Evolutionary conservation across 2,888 invertebrate species (phyloP).

Genomic region (Leptura quadrifasciata): DNA sequence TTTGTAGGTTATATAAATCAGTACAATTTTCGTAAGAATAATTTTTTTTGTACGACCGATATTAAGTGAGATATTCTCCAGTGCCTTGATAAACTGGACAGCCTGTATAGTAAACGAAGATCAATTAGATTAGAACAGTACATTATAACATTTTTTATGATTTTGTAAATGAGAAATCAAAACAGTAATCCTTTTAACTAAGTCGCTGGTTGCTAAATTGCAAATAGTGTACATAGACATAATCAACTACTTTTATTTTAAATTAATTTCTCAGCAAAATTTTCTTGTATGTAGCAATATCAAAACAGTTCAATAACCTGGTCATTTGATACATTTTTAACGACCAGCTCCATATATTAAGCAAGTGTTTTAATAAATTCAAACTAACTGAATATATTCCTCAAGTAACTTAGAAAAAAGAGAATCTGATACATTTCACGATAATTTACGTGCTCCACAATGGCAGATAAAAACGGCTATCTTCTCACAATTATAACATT

Average conservation of each 20-base stretch:
- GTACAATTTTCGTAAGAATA: too few relatives aligned
- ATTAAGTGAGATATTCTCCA: too few relatives aligned
- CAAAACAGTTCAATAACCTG: not conserved
- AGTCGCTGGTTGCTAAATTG: too few relatives aligned
- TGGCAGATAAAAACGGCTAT: conserved; percentile 5
- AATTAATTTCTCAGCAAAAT: not conserved
- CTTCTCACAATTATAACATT: conserved; percentile 31
- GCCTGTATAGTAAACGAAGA: too few relatives aligned
- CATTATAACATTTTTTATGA: too few relatives aligned
- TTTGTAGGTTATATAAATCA: too few relatives aligned
- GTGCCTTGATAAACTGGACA: too few relatives aligned
- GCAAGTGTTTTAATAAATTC: not conserved
- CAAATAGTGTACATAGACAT: too few relatives aligned
- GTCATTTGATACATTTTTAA: not conserved
- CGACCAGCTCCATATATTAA: not conserved
- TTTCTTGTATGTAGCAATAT: not conserved
- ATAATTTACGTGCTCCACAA: not conserved
- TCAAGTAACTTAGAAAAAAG: not conserved
- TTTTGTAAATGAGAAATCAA: too few relatives aligned
- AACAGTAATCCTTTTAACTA: too few relatives aligned
- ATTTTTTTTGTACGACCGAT: too few relatives aligned
- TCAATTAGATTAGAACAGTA: too few relatives aligned
- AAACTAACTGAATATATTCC: not conserved
- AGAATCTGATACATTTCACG: not conserved
- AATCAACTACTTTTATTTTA: not conserved